Base-by-base conservation (phyloP, 1,140 invertebrate genomes). In the Lanistes nyassanus region DNA sequence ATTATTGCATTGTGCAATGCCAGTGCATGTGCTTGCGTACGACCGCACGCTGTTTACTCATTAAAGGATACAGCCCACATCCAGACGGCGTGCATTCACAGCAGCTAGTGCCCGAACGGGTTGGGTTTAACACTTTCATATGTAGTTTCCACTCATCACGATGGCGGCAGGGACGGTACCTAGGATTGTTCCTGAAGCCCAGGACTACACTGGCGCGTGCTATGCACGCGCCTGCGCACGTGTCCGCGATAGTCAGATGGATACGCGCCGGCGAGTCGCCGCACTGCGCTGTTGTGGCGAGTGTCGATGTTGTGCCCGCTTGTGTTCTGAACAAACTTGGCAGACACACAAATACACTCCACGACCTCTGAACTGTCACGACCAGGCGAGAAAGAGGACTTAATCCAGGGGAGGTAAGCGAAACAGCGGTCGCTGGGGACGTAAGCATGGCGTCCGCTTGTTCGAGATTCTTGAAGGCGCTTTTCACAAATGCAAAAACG, bases 331-430 rank as follows among this genome's bases (percentile, higher is more conserved):
- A 31, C 56, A 60, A 60, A 60, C 56, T 60, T 60, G 9, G 42
- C 56, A 60, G n/a, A 60, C 56, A 60, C 56, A 11, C 23, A 2
- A 60, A 60, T 23, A 60, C 13, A 60, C 56, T 23, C 13, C 11
- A 9, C 56, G 42, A 47, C 42, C 42, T 47, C 42, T 47, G 42
- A 1, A 53, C 56, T 7, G n/a, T n/a, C 56, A 60, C 11, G n/a
- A 31, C 29, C 13, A 11, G n/a, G 13, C 29, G 9, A 23, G 23
- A 31, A 23, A 26, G 23, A 60, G 56, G 23, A 60, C 29, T 23
- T 60, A 60, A 60, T 60, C 13, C 56, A 60, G 9, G 56, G 56
- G 56, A 60, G 56, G 56, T 60, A 60, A 60, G 56, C 56, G 56
- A 60, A 19, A 60, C 56, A 16, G 19, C 56, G 23, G 56, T 23